phyloP scores from a whole-genome alignment of 2,113 vertebrate species.

The Periophthalmodon schlosseri region DNA sequence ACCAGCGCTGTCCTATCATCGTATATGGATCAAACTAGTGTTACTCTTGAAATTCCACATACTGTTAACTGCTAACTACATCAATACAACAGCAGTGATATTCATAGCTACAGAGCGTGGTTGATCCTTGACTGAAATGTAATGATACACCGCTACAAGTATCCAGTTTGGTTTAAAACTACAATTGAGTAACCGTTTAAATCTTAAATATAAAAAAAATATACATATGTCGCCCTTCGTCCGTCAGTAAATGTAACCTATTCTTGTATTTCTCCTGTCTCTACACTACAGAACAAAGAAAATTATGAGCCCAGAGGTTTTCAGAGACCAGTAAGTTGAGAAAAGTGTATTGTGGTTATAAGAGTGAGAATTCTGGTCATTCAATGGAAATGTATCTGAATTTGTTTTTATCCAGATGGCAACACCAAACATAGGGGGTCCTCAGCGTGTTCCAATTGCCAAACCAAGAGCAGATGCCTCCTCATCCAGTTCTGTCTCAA shows the following conservation, averaged over 20 bases:
- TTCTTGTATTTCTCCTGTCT: neutral
- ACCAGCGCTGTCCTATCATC: neutral
- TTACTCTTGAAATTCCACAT: too few species aligned
- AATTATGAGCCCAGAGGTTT: conserved; percentile 65
- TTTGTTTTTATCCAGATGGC: conserved; percentile 36
- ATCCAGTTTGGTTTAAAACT: too few species aligned
- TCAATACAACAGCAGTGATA: too few species aligned
- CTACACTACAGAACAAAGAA: conserved; percentile 77
- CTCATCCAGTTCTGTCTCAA: conserved; percentile 43
- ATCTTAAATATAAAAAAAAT: neutral
- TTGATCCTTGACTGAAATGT: too few species aligned
- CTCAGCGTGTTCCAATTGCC: conserved; percentile 61
- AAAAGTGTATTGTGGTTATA: too few species aligned
- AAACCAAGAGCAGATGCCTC: conserved; percentile 51
- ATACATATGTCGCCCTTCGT: too few species aligned
- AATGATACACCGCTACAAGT: too few species aligned
- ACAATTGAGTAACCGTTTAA: neutral
- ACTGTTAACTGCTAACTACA: too few species aligned
- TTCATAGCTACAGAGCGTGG: too few species aligned
- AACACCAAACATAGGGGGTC: conserved; percentile 40
- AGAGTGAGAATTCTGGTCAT: neutral
- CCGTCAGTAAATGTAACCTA: neutral
- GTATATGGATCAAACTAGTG: too few species aligned
- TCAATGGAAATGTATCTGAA: neutral
- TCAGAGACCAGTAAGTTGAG: conserved; percentile 58